These are phyloP conservation scores for Clanis bilineata DNA, from an alignment of 2,888 invertebrate species.

Conservation along the genomic window DNA sequence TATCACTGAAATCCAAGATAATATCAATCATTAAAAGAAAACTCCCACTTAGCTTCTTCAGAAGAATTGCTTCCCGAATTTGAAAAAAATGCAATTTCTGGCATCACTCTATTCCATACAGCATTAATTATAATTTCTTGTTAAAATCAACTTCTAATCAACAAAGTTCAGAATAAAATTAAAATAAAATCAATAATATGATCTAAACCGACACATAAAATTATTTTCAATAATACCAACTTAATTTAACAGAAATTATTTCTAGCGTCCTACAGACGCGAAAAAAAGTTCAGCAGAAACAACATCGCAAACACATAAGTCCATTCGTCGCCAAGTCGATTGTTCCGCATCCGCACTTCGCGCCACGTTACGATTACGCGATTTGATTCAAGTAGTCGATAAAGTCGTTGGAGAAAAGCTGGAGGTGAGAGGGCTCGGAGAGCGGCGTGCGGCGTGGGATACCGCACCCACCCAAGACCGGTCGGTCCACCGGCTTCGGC, in stretches of 20 bases:
- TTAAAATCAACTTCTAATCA: constrained; percentile 77
- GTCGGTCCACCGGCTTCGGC: constrained; percentile 55
- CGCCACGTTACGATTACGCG: constrained; percentile 58
- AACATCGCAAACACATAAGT: constrained; percentile 46
- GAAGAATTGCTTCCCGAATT: constrained; percentile 57
- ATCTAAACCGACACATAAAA: constrained; percentile 79
- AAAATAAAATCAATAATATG: constrained; percentile 80
- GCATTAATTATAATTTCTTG: constrained; percentile 64
- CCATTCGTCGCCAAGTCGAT: constrained; percentile 45
- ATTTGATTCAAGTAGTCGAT: constrained; percentile 84
- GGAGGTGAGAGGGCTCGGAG: constrained; percentile 68
- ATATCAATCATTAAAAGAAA: constrained; percentile 70
- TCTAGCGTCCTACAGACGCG: constrained; percentile 55
- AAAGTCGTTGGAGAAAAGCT: constrained; percentile 84
- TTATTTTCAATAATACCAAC: constrained; percentile 81
- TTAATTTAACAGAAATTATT: constrained; percentile 79
- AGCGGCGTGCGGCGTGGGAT: constrained; percentile 48
- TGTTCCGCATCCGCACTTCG: constrained; percentile 37
- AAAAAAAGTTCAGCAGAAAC: constrained; percentile 43
- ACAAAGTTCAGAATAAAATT: constrained; percentile 80
- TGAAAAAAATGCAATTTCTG: constrained; percentile 79
- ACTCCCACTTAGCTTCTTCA: constrained; percentile 58
- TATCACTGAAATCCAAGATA: constrained; percentile 75
- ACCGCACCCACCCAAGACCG: constrained; percentile 49
- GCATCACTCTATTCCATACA: constrained; percentile 53